Base-by-base conservation (phyloP, 1,140 invertebrate genomes). In the Drosophila sucinea region DNA sequence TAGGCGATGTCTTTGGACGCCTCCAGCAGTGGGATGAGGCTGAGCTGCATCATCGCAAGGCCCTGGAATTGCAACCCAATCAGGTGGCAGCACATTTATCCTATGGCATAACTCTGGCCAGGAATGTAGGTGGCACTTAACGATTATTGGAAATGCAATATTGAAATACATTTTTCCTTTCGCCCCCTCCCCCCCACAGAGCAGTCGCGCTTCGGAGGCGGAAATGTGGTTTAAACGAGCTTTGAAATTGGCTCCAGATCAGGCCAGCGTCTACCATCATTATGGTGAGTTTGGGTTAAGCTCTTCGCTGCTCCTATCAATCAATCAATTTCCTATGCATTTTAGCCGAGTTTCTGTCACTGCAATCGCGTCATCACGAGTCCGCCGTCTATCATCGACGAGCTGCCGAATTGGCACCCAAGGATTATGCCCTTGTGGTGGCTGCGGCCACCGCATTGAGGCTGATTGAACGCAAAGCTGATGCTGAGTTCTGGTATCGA, bases 221-320 rank as follows among this genome's bases (percentile, higher is more conserved):
- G 97, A 98, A 92, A 94, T 95, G 87, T 98, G 97, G 96, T 98
- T 98, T 91, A 93, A 96, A 82, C 96, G 96, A 87, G 98, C 97
- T 1, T 94, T 97, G 71, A 93, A 94, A 70, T 93, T 98, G 68
- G 96, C 97, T 41, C 97, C 97, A 2, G 93, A 95, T 54, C 97
- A 98, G 91, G 95, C 96, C 0, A 95, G 94, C 70, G 96, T 97
- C 17, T 95, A 96, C 92, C 95, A 97, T 92, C 96, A 97, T 92
- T 97, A 97, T 91, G 97, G 97, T 97, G 93, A 93, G 94, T 51
- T 51, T 2, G 7, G 0, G 92, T 62, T 0, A 1, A 47, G 5
- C 0, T 29, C 17, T 25, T 11, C 10, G 8, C 23, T 27, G 1
- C 23, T 3, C n/a, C 17, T 10, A 7, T 27, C 6, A 70, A 11